Conservation (phyloP, 2,888 invertebrate species). For the Melanotus villosus region DNA sequence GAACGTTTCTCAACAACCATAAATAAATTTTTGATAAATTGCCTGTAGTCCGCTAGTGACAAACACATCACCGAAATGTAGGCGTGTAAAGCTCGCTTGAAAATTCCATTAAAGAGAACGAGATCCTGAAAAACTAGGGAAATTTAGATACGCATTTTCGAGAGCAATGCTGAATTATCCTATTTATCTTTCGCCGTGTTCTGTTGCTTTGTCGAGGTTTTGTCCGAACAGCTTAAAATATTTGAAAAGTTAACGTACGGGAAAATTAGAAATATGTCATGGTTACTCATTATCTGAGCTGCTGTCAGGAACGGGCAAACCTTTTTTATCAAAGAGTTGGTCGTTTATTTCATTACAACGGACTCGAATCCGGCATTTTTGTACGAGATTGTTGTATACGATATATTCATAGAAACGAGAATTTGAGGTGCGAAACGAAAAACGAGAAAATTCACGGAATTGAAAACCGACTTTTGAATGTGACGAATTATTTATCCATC, state of each 20-base stretch:
- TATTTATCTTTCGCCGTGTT: conserved; percentile 35
- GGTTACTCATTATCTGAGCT: conserved; percentile 14
- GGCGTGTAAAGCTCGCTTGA: conserved; percentile 28
- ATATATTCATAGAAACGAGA: background rate
- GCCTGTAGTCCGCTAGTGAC: conserved; percentile 10
- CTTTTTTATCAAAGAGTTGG: background rate
- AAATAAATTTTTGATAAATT: conserved; percentile 27
- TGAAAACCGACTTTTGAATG: conserved; percentile 4
- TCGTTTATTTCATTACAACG: conserved; percentile 2
- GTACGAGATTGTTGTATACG: background rate
- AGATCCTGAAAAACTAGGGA: conserved; percentile 37
- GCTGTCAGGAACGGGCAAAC: background rate
- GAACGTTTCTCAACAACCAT: conserved; percentile 6
- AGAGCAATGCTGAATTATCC: conserved; percentile 32
- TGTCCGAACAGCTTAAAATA: conserved; percentile 26
- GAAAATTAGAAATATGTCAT: conserved; percentile 32
- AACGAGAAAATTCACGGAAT: background rate
- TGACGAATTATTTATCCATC: conserved; percentile 6
- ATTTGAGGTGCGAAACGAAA: no score
- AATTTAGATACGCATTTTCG: conserved; percentile 35
- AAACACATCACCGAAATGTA: conserved; percentile 26
- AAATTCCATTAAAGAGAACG: conserved; percentile 38
- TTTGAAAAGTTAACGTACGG: conserved; percentile 33
- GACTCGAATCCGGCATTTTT: conserved; percentile 6
- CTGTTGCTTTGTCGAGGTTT: conserved; percentile 28